Evolutionary conservation across 2,888 invertebrate genomes (phyloP).

Genomic region (Acanthosepion pharaonis): DNA sequence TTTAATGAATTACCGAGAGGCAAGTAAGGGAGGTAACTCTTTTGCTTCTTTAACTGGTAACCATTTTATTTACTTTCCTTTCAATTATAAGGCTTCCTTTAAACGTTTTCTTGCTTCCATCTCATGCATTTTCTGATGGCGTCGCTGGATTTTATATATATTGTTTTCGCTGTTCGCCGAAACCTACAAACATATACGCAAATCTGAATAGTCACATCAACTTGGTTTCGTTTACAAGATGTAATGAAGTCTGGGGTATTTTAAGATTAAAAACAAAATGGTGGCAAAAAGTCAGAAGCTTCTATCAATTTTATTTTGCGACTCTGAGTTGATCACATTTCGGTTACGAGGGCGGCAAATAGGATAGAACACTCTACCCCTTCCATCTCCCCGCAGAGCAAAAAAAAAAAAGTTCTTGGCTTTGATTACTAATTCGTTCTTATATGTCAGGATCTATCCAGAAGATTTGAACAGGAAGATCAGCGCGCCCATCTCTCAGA

Average conservation of each 20-base stretch:
- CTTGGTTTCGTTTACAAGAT: not conserved
- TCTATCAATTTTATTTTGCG: not conserved
- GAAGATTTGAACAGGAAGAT: too few species aligned
- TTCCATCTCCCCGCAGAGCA: too few species aligned
- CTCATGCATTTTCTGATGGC: constrained; percentile 1
- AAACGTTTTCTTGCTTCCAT: not conserved
- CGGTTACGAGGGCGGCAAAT: not conserved
- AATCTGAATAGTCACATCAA: not conserved
- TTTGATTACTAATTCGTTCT: too few species aligned
- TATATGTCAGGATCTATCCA: too few species aligned
- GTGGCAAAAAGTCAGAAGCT: not conserved
- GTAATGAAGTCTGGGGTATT: not conserved
- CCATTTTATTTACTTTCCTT: not conserved
- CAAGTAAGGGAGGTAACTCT: not conserved
- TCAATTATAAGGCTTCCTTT: not conserved
- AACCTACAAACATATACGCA: not conserved
- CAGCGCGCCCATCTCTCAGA: too few species aligned
- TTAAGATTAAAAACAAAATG: not conserved
- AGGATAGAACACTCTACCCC: not conserved
- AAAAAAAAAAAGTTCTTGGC: too few species aligned
- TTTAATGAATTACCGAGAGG: rapidly evolving
- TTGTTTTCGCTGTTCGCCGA: not conserved
- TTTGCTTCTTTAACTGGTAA: not conserved
- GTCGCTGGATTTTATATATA: not conserved
- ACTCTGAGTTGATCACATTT: not conserved